A percentile compares a stretch with the other conserved stretches of the same genome.
Conservation (phyloP, 1,140 invertebrate species). For the Drosophila ambigua region DNA sequence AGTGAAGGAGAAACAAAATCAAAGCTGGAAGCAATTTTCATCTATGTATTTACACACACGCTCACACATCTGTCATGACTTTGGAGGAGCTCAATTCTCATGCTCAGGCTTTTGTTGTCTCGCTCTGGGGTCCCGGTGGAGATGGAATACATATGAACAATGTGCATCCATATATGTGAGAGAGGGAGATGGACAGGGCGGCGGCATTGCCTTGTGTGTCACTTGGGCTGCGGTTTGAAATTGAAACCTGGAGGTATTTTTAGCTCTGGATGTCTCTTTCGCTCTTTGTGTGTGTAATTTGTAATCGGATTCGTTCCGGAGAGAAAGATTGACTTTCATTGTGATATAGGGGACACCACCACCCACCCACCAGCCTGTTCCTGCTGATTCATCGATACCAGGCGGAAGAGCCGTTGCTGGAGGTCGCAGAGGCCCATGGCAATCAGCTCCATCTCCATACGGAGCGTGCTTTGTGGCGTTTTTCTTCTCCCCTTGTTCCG, state of each 20-base stretch:
- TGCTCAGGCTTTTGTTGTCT: too few relatives aligned
- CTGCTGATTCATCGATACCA: constrained; percentile 33
- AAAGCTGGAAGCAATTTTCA: constrained; percentile 63
- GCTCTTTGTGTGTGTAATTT: background rate
- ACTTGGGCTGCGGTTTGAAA: constrained; percentile 75
- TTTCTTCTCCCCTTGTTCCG: background rate
- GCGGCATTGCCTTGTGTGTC: constrained; percentile 58
- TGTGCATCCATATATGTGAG: constrained; percentile 1
- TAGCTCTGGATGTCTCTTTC: constrained; percentile 41
- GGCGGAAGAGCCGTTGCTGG: constrained; percentile 15
- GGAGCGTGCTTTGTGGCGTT: constrained; percentile 22
- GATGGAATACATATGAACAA: too few relatives aligned
- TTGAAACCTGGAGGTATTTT: constrained; percentile 65
- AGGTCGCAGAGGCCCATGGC: constrained; percentile 35
- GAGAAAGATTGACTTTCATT: constrained; percentile 41
- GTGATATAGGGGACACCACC: constrained; percentile 12
- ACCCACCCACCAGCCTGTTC: constrained; percentile 14
- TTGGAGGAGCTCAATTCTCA: too few relatives aligned
- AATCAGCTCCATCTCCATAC: constrained; percentile 12
- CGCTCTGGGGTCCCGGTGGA: too few relatives aligned
- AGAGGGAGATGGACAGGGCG: constrained; percentile 43
- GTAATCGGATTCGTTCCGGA: background rate
- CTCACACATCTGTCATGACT: constrained; percentile 8
- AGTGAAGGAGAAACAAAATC: constrained; percentile 14
- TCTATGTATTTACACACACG: constrained; percentile 64